These are phyloP conservation scores for Clarias laeviceps DNA, from an alignment of 2,797 vertebrate genomes.

Conservation along the genomic window DNA sequence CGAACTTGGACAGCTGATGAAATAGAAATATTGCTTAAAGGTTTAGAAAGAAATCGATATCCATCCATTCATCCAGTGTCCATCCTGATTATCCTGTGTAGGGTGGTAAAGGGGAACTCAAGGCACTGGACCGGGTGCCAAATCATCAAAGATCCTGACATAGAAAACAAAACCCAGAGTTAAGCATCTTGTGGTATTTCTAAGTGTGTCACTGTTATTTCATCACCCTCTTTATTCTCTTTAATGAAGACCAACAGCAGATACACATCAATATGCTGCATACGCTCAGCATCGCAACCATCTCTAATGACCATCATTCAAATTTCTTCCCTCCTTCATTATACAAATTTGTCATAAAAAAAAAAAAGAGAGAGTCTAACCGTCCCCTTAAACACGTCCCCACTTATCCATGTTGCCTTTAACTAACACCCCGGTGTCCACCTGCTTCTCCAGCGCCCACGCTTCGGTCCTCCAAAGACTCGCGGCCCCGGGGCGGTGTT, in stretches of 20 bases:
- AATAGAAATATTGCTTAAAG: not conserved
- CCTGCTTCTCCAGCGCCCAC: conserved; percentile 27
- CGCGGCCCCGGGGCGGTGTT: conserved; percentile 51
- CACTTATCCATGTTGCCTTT: conserved; percentile 14
- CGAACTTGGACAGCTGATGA: not conserved
- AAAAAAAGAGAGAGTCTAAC: too few relatives aligned
- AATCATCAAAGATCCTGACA: too few relatives aligned
- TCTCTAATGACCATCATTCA: not conserved
- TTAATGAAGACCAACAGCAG: not conserved
- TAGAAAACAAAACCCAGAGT: not conserved
- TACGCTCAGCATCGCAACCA: not conserved
- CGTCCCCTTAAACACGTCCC: not conserved
- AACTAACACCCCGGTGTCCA: conserved; percentile 23
- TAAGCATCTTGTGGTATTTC: not conserved
- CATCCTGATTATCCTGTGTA: too few relatives aligned
- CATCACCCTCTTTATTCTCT: not conserved
- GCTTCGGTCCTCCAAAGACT: not conserved
- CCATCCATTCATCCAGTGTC: too few relatives aligned
- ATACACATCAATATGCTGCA: not conserved
- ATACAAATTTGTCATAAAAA: not conserved
- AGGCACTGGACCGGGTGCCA: too few relatives aligned
- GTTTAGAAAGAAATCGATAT: not conserved
- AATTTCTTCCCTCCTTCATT: not conserved
- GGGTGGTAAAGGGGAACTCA: too few relatives aligned
- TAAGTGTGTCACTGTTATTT: not conserved